These are phyloP conservation scores for Discoglossus pictus DNA, from an alignment of 2,797 vertebrate genomes.

Conservation along the genomic window DNA sequence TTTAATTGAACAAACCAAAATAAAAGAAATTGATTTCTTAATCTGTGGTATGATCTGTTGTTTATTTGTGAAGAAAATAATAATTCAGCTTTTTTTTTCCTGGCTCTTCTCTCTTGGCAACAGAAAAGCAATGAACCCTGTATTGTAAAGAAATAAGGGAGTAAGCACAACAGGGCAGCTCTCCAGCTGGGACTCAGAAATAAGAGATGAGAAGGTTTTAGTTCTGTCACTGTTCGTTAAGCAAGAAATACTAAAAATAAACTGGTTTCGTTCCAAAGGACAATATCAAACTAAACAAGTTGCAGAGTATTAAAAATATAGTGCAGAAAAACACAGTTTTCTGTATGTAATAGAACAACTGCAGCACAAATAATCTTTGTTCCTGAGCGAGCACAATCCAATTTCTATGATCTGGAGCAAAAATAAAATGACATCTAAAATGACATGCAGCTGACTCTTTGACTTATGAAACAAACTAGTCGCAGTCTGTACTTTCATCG, in stretches of 20 bases:
- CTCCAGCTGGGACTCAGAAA: constrained; percentile 6
- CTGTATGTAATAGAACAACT: neutral
- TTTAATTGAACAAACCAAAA: no score
- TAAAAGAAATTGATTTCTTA: neutral
- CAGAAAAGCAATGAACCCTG: constrained; percentile 7
- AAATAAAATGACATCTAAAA: neutral
- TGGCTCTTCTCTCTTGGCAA: no score
- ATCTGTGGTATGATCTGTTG: no score
- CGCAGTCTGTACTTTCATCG: no score
- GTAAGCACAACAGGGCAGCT: neutral
- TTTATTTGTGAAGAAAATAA: no score
- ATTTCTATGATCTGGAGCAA: neutral
- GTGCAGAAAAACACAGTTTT: neutral
- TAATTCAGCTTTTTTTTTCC: no score
- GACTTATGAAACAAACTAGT: no score
- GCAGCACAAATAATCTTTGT: neutral
- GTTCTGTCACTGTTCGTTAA: constrained; percentile 5
- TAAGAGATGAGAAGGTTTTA: constrained; percentile 7
- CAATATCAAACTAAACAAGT: neutral
- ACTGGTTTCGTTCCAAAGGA: constrained; percentile 1
- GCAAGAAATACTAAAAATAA: constrained; percentile 18
- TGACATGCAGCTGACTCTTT: neutral
- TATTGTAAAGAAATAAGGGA: constrained; percentile 3
- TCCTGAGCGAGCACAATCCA: neutral
- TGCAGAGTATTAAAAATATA: constrained; percentile 1